Conservation (phyloP, 2,113 vertebrate species). For the Aegypius monachus region DNA sequence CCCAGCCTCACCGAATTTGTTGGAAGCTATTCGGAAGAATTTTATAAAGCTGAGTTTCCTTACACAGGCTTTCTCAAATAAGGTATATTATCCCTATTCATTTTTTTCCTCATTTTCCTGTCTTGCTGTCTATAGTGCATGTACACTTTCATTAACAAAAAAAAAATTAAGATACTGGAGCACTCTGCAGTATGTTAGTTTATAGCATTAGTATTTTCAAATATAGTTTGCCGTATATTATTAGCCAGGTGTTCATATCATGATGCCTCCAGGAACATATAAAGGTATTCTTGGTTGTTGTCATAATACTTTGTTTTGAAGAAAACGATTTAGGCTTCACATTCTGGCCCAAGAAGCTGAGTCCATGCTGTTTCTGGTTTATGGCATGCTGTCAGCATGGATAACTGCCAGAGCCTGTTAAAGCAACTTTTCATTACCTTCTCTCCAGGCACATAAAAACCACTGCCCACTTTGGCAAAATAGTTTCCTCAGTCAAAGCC, state of each 20-base stretch:
- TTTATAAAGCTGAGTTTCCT: not conserved
- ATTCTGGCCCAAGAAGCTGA: not conserved
- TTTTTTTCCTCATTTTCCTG: not conserved
- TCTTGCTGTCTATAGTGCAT: not conserved
- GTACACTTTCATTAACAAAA: not conserved
- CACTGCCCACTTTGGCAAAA: not conserved
- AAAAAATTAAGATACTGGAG: not conserved
- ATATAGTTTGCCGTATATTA: not conserved
- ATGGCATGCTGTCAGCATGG: not conserved
- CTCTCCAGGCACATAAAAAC: not conserved
- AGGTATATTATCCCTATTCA: not conserved
- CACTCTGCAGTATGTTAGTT: not conserved
- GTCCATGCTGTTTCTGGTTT: not conserved
- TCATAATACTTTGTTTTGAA: not conserved
- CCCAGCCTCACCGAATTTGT: not conserved
- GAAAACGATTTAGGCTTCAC: not conserved
- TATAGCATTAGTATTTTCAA: conserved; percentile 5
- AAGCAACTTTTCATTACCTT: not conserved
- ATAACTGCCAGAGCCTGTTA: not conserved
- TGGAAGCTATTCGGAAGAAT: not conserved
- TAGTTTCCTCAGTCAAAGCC: not conserved
- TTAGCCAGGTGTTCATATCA: not conserved
- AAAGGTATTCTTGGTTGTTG: not conserved
- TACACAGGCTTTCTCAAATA: not conserved
- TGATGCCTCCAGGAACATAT: not conserved